Evolutionary conservation across 2,888 invertebrate species (phyloP).

Genomic region (Drosophila falleni): DNA sequence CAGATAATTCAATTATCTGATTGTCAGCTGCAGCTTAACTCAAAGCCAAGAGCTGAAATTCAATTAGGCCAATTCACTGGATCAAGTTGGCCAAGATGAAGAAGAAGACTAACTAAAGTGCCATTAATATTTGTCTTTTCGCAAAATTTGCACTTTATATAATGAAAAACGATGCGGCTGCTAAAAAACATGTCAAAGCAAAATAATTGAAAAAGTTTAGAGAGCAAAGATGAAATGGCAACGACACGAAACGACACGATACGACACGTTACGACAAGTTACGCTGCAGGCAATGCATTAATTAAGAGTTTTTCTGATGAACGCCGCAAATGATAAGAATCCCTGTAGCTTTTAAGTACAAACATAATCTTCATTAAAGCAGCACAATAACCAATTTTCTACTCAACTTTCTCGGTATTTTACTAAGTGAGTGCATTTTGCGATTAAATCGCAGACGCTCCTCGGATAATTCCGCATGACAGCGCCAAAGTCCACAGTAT

Average conservation of each 20-base stretch:
- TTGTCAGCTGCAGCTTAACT: slow-evolving; percentile 42
- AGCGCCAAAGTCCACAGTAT: slow-evolving; percentile 27
- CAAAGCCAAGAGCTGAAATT: slow-evolving; percentile 27
- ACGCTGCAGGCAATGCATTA: slow-evolving; percentile 55
- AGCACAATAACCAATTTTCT: slow-evolving; percentile 69
- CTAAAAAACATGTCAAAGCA: slow-evolving; percentile 56
- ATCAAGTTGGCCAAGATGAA: slow-evolving; percentile 9
- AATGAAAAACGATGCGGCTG: slow-evolving; percentile 43
- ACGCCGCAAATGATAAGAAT: slow-evolving; percentile 8
- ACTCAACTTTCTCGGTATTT: slow-evolving; percentile 55
- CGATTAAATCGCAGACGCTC: slow-evolving; percentile 51
- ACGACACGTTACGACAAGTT: slow-evolving; percentile 22
- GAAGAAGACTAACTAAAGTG: slow-evolving; percentile 24
- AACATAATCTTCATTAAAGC: slow-evolving; percentile 53
- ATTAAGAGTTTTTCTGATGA: slow-evolving; percentile 45
- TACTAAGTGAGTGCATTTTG: slow-evolving; percentile 50
- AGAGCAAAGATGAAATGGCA: slow-evolving; percentile 25
- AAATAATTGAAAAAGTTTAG: slow-evolving; percentile 76
- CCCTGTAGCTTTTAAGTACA: slow-evolving; percentile 1
- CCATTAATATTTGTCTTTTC: slow-evolving; percentile 61
- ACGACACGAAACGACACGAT: slow-evolving; percentile 21
- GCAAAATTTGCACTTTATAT: slow-evolving; percentile 35
- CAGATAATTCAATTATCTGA: slow-evolving; percentile 34
- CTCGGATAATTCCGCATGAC: slow-evolving; percentile 41
- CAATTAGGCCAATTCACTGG: slow-evolving; percentile 46